Conservation (phyloP, 2,888 invertebrate genomes). For the Fragum fragum region DNA sequence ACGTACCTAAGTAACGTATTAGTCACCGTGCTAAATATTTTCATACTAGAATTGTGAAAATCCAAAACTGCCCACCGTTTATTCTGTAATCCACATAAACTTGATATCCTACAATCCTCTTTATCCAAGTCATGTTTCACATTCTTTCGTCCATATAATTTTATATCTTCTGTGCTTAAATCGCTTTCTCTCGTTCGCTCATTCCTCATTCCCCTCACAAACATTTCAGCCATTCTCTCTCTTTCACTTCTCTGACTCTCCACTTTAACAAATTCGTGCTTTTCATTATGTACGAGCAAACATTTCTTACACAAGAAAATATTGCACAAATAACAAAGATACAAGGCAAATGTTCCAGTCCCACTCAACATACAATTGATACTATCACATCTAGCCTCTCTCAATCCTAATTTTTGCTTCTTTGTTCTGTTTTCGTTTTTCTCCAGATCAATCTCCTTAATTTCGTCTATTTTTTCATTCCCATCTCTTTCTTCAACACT, state of each 20-base stretch:
- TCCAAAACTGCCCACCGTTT: background rate
- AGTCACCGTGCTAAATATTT: background rate
- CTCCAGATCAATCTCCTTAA: too few relatives aligned
- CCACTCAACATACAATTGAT: too few relatives aligned
- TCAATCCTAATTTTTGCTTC: too few relatives aligned
- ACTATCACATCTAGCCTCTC: too few relatives aligned
- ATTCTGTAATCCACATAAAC: background rate
- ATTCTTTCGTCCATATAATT: background rate
- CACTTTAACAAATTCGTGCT: background rate
- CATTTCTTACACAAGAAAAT: background rate
- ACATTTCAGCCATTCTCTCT: background rate
- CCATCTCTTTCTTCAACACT: too few relatives aligned
- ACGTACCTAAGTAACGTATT: background rate
- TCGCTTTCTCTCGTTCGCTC: background rate
- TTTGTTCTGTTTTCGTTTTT: too few relatives aligned
- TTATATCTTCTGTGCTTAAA: background rate
- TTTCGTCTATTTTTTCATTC: too few relatives aligned
- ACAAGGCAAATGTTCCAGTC: background rate
- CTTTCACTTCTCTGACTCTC: background rate
- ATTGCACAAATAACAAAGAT: background rate
- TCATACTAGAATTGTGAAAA: background rate
- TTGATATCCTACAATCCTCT: background rate
- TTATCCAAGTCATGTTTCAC: background rate
- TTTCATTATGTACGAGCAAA: background rate
- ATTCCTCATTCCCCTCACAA: background rate